Evolutionary conservation across 2,888 invertebrate genomes (phyloP), one percentile per base, ranked within the genome.

Genomic region (Xylota sylvarum): DNA sequence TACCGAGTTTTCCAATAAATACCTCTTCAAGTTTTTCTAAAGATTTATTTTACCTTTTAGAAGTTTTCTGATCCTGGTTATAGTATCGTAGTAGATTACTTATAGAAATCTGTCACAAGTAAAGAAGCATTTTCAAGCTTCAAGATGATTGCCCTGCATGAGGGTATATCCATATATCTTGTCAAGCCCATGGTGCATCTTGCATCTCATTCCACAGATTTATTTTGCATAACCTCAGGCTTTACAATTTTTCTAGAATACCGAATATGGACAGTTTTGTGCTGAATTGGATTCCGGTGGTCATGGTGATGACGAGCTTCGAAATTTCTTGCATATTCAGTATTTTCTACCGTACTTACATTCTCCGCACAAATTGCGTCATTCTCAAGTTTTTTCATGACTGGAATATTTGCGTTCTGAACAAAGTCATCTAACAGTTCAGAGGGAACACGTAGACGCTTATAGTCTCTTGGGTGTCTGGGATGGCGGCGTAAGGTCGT

Each of bases 281-380:
- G 88, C 67, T 92, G 91, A 0, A 90, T 91, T 1, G 91, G 90
- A 37, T 90, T 88, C 89, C 90, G 90, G 79, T 92, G 92, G 73
- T 91, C 91, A 73, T 92, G 92, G 88, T 92, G 92, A 77, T 92
- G 92, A 0, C 92, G 90, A 0, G 90, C 90, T 50, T 91, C 90
- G 7, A 92, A 90, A 2, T 89, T 83, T 0, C 89, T 84, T 6
- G 90, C 89, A 37, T 88, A 92, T 0, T 77, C 62, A 1, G 90
- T 89, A 0, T 90, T 89, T 48, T 91, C 90, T 12, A 89, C 72
- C 0, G 87, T 52, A 0, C 89, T 88, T 2, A 92, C 89, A 84
- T 92, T 92, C 5, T 88, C 89, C 32, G 86, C 89, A 2, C 89
- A 74, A 0, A 88, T 72, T 2, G 74, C 76, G 48, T 92, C 90